phyloP scores from a whole-genome alignment of 2,888 invertebrate species.

The Drosophila cognata region DNA sequence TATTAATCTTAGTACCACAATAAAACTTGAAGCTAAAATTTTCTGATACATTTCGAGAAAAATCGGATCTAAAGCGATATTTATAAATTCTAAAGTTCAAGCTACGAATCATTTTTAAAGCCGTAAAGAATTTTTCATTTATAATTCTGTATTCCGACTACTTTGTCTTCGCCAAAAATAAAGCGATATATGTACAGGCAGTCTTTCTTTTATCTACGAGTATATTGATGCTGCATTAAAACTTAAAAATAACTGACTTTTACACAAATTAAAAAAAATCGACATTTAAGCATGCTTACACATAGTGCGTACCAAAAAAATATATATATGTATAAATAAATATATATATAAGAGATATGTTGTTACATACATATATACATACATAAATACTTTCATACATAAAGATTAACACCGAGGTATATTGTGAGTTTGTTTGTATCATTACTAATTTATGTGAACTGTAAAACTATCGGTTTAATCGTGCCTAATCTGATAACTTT shows the following conservation, averaged over 20 bases:
- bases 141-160: background rate
- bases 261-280: background rate
- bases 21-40: background rate
- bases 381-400: background rate
- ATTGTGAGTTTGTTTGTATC: background rate
- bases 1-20: background rate
- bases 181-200: background rate
- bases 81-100: background rate
- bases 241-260: background rate
- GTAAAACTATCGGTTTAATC: constrained; percentile 36
- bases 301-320: background rate
- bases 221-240: background rate
- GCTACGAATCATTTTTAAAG: background rate
- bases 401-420: background rate
- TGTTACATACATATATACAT: no score
- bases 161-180: background rate
- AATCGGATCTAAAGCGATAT: background rate
- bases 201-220: fast-evolving
- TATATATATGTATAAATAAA: background rate
- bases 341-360: background rate
- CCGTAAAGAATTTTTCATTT: background rate
- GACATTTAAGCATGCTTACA: background rate
- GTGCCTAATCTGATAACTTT: constrained; percentile 51
- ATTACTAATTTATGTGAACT: constrained; percentile 38
- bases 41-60: background rate